These are phyloP conservation scores for Passer montanus DNA, from an alignment of 2,113 vertebrate species.

Conservation along the genomic window DNA sequence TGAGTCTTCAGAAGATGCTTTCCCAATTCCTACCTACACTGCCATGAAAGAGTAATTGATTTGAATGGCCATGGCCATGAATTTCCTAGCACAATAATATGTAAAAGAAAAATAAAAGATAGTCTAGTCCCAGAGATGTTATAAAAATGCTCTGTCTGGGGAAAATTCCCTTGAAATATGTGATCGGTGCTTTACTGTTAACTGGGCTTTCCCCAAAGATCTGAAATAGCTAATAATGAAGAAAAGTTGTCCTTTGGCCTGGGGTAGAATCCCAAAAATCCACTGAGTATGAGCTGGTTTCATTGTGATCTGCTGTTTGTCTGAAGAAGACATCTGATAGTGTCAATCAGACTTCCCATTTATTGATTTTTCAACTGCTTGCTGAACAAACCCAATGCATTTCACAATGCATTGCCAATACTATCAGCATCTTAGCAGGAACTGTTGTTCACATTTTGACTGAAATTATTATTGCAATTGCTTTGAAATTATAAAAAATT, in stretches of 20 bases:
- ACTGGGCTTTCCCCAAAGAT: not conserved
- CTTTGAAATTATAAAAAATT: constrained; percentile 49
- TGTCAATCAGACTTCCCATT: constrained; percentile 30
- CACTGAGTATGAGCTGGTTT: not conserved
- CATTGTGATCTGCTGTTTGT: not conserved
- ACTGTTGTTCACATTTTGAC: constrained; percentile 39
- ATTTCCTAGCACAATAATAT: not conserved
- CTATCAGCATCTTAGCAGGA: not conserved
- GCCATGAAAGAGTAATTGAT: not conserved
- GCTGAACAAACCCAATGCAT: constrained; percentile 27
- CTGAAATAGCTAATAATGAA: not conserved
- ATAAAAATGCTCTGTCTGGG: not conserved
- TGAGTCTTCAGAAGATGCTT: not conserved
- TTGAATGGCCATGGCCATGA: not conserved
- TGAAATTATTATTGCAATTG: constrained; percentile 50
- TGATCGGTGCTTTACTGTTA: not conserved
- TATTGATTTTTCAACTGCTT: constrained; percentile 40
- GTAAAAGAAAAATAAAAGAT: not conserved
- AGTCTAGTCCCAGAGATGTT: not conserved
- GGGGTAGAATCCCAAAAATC: not conserved
- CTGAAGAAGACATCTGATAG: constrained; percentile 33
- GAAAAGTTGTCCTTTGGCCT: not conserved
- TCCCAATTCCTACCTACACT: not conserved
- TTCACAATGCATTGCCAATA: constrained; percentile 32
- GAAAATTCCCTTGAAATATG: not conserved